Evolutionary conservation across 2,113 vertebrate genomes (phyloP).

Genomic region (Datnioides undecimradiatus): DNA sequence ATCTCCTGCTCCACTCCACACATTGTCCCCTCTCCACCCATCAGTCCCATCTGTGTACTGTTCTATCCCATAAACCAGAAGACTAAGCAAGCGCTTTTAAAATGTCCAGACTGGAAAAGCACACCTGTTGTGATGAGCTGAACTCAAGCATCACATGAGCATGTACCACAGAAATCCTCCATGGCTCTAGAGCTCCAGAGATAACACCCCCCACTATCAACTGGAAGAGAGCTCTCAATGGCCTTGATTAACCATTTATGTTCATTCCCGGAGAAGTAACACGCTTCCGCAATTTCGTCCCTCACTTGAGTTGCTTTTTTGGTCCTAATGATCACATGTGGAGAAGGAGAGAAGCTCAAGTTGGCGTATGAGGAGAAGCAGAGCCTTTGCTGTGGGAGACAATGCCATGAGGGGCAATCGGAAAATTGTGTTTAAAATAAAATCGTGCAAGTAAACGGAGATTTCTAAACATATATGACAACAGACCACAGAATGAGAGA

Average conservation of each 20-base stretch:
- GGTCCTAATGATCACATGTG: constrained; percentile 43
- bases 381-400: constrained; percentile 22
- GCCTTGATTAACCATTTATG: constrained; percentile 70
- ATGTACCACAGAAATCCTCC: constrained; percentile 20
- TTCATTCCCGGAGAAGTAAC: constrained; percentile 48
- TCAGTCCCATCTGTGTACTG: constrained; percentile 16
- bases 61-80: constrained; percentile 15
- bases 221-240: constrained; percentile 48
- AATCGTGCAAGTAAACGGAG: neutral
- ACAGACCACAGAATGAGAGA: neutral
- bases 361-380: constrained; percentile 19
- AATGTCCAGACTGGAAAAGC: constrained; percentile 38
- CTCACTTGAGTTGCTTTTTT: constrained; percentile 47
- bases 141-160: constrained; percentile 23
- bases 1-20: neutral
- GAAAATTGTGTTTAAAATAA: neutral
- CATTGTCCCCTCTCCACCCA: neutral
- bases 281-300: constrained; percentile 47
- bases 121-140: constrained; percentile 51
- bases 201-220: constrained; percentile 33
- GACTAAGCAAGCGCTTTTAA: constrained; percentile 22
- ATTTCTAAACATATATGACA: no score
- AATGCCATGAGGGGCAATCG: constrained; percentile 10
- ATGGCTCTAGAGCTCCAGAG: constrained; percentile 26
- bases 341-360: neutral